A percentile compares a stretch with the other conserved stretches of the same genome.
Conservation (phyloP, 2,888 invertebrate genomes). For the Polyommatus iphigenia region DNA sequence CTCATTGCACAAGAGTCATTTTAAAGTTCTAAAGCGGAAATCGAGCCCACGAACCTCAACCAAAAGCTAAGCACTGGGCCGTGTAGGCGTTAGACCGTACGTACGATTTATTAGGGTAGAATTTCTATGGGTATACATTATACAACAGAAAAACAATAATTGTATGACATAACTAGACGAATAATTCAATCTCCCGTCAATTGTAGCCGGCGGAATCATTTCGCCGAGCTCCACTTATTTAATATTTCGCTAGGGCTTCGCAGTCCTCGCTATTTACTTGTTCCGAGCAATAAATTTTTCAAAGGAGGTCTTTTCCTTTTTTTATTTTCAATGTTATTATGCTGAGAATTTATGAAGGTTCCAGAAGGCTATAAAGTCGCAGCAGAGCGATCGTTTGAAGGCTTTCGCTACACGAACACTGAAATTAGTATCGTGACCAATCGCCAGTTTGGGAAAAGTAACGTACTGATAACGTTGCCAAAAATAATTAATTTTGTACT, state of each 20-base stretch:
- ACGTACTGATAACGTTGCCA: neutral
- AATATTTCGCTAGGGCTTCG: constrained; percentile 14
- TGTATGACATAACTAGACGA: neutral
- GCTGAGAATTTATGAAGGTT: constrained; percentile 21
- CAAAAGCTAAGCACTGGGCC: neutral
- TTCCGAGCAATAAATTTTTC: constrained; percentile 7
- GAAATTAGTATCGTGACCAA: neutral
- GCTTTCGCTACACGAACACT: neutral
- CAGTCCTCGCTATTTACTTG: constrained; percentile 3
- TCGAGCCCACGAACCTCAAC: no score
- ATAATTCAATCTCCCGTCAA: neutral
- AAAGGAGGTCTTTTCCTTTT: neutral
- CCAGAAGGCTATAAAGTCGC: constrained; percentile 14
- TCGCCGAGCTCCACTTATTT: constrained; percentile 1
- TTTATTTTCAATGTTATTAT: constrained; percentile 21
- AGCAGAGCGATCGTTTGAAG: constrained; percentile 11
- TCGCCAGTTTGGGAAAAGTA: neutral
- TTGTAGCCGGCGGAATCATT: neutral
- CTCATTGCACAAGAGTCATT: no score
- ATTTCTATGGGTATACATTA: neutral
- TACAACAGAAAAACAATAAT: neutral
- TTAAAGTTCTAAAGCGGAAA: no score
- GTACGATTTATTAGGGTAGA: neutral
- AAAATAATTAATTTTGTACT: neutral
- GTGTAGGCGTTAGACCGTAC: neutral